Evolutionary conservation across 2,113 vertebrate genomes (phyloP).

Genomic region (Chrysemys picta): DNA sequence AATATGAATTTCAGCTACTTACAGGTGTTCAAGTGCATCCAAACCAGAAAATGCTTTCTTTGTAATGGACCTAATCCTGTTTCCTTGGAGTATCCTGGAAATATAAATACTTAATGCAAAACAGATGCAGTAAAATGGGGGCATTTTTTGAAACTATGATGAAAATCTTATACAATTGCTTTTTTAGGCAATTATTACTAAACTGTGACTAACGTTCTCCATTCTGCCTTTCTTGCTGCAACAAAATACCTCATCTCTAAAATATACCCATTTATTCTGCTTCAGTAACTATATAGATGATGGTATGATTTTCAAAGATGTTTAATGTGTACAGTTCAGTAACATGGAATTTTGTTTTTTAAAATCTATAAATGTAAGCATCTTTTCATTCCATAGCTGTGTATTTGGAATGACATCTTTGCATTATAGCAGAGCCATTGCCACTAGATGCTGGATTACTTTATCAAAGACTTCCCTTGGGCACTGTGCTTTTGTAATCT

Average conservation of each 20-base stretch:
- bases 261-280: not conserved
- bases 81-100: constrained; percentile 91
- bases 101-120: constrained; percentile 4
- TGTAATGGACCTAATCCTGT: constrained; percentile 95
- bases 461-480: not conserved
- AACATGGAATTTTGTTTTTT: not conserved
- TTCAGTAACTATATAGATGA: not conserved
- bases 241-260: not conserved
- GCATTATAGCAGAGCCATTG: not conserved
- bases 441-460: not conserved
- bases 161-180: not conserved
- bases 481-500: not conserved
- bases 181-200: constrained; percentile 3
- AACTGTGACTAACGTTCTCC: not conserved
- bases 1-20: constrained; percentile 77
- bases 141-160: not conserved
- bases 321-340: not conserved
- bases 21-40: constrained; percentile 94
- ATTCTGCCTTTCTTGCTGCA: not conserved
- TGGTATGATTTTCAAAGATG: not conserved
- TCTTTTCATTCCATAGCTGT: not conserved
- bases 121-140: not conserved
- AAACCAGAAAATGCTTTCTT: constrained; percentile 97
- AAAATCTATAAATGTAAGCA: not conserved
- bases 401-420: not conserved